A percentile compares a stretch with the other conserved stretches of the same genome.
These are phyloP conservation scores for Drosophila ochracea DNA, from an alignment of 2,888 invertebrate species.

Conservation along the genomic window DNA sequence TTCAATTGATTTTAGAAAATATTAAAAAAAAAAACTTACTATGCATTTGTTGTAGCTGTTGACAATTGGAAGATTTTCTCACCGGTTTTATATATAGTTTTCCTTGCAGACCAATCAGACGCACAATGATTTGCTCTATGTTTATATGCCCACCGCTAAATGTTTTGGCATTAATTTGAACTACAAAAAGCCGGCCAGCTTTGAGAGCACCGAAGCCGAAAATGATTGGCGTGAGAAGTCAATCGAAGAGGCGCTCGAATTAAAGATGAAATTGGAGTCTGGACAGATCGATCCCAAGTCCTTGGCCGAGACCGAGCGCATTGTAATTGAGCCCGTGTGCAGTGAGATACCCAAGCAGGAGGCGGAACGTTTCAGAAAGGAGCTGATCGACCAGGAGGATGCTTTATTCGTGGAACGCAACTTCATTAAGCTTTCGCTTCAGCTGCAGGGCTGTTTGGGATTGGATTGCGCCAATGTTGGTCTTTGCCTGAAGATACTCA, in stretches of 20 bases:
- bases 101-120: conserved; percentile 30
- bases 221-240: conserved; percentile 89
- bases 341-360: conserved; percentile 77
- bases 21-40: no score
- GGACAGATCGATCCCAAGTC: conserved; percentile 88
- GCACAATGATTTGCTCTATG: conserved; percentile 87
- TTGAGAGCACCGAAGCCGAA: conserved; percentile 87
- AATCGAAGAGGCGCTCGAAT: conserved; percentile 87
- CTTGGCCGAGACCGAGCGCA: conserved; percentile 86
- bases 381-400: conserved; percentile 81
- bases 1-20: no score
- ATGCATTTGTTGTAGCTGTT: neutral
- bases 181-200: conserved; percentile 87
- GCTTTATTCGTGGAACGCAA: conserved; percentile 81
- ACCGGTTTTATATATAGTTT: neutral
- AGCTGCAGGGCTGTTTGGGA: conserved; percentile 83
- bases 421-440: conserved; percentile 81
- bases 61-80: neutral
- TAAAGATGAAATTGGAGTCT: conserved; percentile 88
- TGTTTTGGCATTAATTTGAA: conserved; percentile 90
- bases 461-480: conserved; percentile 88
- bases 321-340: conserved; percentile 87
- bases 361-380: conserved; percentile 77
- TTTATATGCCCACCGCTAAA: conserved; percentile 87
- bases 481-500: conserved; percentile 89